Evolutionary conservation across 2,113 vertebrate species (phyloP), one percentile per base, ranked within the genome.

Genomic region (Coptodon bakossiorum): DNA sequence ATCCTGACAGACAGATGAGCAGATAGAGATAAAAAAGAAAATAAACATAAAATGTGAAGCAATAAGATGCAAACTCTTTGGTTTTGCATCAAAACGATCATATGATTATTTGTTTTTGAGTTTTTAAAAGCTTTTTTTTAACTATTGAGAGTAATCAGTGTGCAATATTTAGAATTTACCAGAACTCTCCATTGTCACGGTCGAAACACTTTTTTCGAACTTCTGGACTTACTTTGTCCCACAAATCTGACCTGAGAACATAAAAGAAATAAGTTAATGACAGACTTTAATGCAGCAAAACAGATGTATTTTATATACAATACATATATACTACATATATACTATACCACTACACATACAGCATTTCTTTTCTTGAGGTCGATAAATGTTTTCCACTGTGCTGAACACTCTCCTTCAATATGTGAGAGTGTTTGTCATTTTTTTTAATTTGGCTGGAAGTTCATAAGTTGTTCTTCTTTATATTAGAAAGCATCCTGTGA

Each of bases 1-100:
- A 54, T 54, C n/a, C 19, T 54, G 52, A 0, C 52, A 54, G 52
- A 0, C 3, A 0, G 52, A 22, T 54, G 0, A 54, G 52, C 52
- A 54, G 52, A 22, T 43, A 43, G 40, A 43, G 40, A 43, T 13
- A 27, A 27, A 27, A 27, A 27, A 27, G 29, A 4, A 29, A 29
- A 29, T 29, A 29, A 29, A 29, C 4, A 29, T 29, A 5, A 29
- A 29, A 29, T 29, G 5, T 29, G 4, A 29, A 29, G 4, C 29
- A 29, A 5, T 29, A 29, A 29, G 29, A 29, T 5, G 4, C 5
- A 5, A 5, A 29, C 29, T 5, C 29, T 29, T 29, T 29, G 29
- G 29, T 29, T 5, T 29, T 29, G 29, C 29, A 29, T 29, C 29
- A 29, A 5, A 29, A 29, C 29, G 29, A 29, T 29, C 4, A 5